Percentiles rank a stretch among this genome's conserved stretches.
Conservation (phyloP, 1,140 invertebrate genomes). For the Heterodera schachtii region DNA sequence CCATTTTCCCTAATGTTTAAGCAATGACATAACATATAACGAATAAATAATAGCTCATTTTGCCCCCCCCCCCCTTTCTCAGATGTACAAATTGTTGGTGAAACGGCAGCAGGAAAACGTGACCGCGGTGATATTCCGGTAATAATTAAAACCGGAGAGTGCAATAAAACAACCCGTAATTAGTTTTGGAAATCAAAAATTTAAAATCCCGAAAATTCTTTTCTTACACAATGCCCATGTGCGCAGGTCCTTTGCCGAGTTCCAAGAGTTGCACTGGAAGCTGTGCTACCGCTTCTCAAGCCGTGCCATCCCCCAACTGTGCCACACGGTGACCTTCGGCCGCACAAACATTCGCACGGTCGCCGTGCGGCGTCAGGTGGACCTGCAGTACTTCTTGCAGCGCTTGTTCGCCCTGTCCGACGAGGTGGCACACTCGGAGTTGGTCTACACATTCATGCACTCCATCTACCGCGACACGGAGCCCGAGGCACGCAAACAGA, state of each 20-base stretch:
- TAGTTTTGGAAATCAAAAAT: too few relatives aligned
- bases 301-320: slow-evolving; percentile 30
- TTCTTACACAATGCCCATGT: background rate
- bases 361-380: slow-evolving; percentile 42
- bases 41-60: too few relatives aligned
- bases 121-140: slow-evolving; percentile 18
- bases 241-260: slow-evolving; percentile 40
- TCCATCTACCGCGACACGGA: slow-evolving; percentile 49
- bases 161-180: too few relatives aligned
- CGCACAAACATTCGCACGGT: slow-evolving; percentile 43
- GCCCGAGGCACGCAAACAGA: slow-evolving; percentile 36
- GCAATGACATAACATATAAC: too few relatives aligned
- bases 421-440: slow-evolving; percentile 53
- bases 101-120: slow-evolving; percentile 69
- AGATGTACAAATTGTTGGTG: slow-evolving; percentile 84
- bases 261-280: slow-evolving; percentile 41
- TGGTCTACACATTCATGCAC: slow-evolving; percentile 56
- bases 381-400: slow-evolving; percentile 47
- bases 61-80: slow-evolving; percentile 33
- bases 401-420: slow-evolving; percentile 43
- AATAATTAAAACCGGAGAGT: background rate
- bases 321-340: slow-evolving; percentile 24
- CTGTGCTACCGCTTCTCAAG: slow-evolving; percentile 47
- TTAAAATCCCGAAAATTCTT: background rate
- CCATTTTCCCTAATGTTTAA: background rate